A percentile compares a stretch with the other conserved stretches of the same genome.
Conservation (phyloP, 2,888 invertebrate genomes). For the Taphrorychus bicolor region DNA sequence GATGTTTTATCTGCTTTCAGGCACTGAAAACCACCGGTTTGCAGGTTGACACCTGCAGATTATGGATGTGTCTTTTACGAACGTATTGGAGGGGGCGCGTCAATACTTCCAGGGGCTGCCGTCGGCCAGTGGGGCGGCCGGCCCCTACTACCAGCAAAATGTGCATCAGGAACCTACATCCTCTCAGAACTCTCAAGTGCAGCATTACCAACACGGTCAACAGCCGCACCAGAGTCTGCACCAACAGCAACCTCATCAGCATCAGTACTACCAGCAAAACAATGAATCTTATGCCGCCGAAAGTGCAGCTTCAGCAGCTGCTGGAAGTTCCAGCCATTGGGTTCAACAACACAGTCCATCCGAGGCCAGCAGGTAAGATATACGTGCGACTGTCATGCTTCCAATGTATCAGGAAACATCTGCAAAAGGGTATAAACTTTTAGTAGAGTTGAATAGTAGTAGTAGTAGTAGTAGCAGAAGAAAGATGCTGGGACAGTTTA, state of each 20-base stretch:
- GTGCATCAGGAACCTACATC: constrained; percentile 12
- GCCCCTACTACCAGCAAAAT: constrained; percentile 46
- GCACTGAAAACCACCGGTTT: constrained; percentile 44
- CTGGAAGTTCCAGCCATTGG: constrained; percentile 39
- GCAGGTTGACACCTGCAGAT: constrained; percentile 62
- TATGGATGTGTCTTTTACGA: constrained; percentile 81
- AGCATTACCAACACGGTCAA: constrained; percentile 18
- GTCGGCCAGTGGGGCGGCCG: constrained; percentile 58
- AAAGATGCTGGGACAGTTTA: too few species aligned
- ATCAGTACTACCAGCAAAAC: constrained; percentile 12
- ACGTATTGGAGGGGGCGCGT: constrained; percentile 84
- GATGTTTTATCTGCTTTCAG: constrained; percentile 45
- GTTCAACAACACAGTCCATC: constrained; percentile 40
- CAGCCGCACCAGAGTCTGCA: constrained; percentile 15
- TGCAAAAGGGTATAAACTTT: too few species aligned
- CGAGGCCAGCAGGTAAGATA: constrained; percentile 30
- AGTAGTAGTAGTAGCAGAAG: too few species aligned
- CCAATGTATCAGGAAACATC: too few species aligned
- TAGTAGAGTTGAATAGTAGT: too few species aligned
- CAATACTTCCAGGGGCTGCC: constrained; percentile 85
- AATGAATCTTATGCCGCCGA: constrained; percentile 11
- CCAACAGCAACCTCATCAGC: constrained; percentile 22
- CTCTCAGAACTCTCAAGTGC: constrained; percentile 5
- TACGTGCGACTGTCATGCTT: neutral
- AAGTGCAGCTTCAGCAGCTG: constrained; percentile 14